Conservation (phyloP, 2,888 invertebrate genomes). For the Dicyrtoma fusca region DNA sequence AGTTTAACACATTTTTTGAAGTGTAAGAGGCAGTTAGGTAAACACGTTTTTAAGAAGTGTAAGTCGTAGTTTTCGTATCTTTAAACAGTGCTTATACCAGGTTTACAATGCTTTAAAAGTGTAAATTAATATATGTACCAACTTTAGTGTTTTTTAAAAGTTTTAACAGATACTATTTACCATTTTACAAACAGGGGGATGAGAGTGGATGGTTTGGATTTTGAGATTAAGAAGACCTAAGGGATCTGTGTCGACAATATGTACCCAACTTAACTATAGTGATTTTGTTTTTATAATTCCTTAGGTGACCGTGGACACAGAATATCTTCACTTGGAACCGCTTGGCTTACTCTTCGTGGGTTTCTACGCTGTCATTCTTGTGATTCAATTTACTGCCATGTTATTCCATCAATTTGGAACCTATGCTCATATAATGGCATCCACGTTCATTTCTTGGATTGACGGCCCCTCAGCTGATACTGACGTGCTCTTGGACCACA, state of each 20-base stretch:
- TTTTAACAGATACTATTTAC: no score
- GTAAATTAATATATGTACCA: no score
- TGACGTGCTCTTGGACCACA: no score
- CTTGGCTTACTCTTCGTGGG: constrained; percentile 59
- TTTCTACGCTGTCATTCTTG: constrained; percentile 50
- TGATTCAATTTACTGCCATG: constrained; percentile 53
- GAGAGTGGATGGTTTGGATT: no score
- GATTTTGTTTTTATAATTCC: not conserved
- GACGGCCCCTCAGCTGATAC: not conserved
- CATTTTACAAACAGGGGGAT: no score
- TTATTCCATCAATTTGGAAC: constrained; percentile 51
- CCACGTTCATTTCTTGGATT: constrained; percentile 38
- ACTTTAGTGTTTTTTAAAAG: no score
- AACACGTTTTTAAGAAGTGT: no score
- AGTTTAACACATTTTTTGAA: no score
- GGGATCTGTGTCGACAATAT: not conserved
- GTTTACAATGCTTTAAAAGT: no score
- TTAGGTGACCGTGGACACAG: constrained; percentile 18
- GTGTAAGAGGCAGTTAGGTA: no score
- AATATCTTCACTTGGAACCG: constrained; percentile 59
- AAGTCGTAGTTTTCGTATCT: no score
- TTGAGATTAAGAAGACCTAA: not conserved
- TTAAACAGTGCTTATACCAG: no score
- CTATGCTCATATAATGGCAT: constrained; percentile 50
- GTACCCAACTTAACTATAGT: not conserved